Percentiles rank a stretch among this genome's conserved stretches.
phyloP scores from a whole-genome alignment of 2,113 vertebrate genomes.

The Stictonetta naevosa region DNA sequence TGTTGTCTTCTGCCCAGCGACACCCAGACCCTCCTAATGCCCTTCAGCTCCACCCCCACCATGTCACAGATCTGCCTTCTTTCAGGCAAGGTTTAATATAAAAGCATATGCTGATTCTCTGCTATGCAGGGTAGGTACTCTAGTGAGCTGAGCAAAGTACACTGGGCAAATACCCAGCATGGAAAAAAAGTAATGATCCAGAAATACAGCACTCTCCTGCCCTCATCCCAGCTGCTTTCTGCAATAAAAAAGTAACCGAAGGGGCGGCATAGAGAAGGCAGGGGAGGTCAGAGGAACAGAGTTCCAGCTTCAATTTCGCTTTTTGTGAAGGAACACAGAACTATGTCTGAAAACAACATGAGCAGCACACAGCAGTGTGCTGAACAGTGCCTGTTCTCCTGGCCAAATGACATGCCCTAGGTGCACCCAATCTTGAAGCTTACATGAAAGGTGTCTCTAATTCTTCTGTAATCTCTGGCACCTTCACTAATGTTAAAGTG shows the following conservation, averaged over 20 bases:
- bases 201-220: not conserved
- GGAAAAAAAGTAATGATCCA: not conserved
- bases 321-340: not conserved
- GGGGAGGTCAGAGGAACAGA: not conserved
- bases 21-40: not conserved
- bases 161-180: not conserved
- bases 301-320: not conserved
- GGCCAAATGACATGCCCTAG: rapidly evolving
- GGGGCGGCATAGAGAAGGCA: not conserved
- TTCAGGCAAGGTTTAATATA: not conserved
- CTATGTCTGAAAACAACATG: rapidly evolving
- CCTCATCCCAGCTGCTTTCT: rapidly evolving
- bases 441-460: rapidly evolving
- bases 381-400: too few relatives aligned
- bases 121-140: not conserved
- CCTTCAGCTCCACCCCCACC: not conserved
- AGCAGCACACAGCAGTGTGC: not conserved
- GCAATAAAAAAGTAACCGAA: not conserved
- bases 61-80: not conserved
- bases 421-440: not conserved
- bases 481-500: rapidly evolving
- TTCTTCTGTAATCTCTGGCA: not conserved
- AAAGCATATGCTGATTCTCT: not conserved
- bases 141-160: not conserved
- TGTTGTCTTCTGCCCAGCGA: not conserved